Base-by-base conservation (phyloP, 2,888 invertebrate genomes). In the Lymantria dispar region DNA sequence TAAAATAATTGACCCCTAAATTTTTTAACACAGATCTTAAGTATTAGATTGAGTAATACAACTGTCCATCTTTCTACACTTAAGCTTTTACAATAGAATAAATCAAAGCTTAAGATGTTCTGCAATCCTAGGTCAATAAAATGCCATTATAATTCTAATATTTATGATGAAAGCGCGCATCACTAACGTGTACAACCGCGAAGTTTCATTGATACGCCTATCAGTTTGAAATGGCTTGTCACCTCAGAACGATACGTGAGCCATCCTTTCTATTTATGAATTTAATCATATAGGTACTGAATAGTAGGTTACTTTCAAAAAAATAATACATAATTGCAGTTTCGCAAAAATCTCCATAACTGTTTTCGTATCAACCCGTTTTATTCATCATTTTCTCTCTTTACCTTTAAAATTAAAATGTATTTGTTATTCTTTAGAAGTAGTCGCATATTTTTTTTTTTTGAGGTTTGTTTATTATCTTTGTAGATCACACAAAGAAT, bases 131-230 rank as follows among this genome's bases (percentile, higher is more conserved):
- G 67, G 48, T 63, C 54, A 48, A 51, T 50, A 53, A 57, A 64
- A 64, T 57, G 45, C 50, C 54, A 55, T 56, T 56, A 58, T 50
- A 64, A 67, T 62, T 64, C 64, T 64, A 64, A 70, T 72, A 68
- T 71, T 74, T 71, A 68, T 62, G 60, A 66, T 68, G 67, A 70
- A 70, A 71, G 71, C 62, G 60, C 62, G 60, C 47, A 73, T 73
- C 72, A 52, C 48, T 72, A 63, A 62, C 13, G 46, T 48, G 62
- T 60, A 67, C 45, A 62, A 65, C 60, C 76, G 70, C 70, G 75
- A 75, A 76, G 65, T 58, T 62, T 55, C 56, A 56, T 63, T 63
- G 68, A 64, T 68, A 74, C 70, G 74, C 69, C 62, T 65, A 61
- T 74, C 72, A 65, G 49, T 65, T 64, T 52, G 52, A 63, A 63